Evolutionary conservation across 30 jellyfish, hydroid and myxozoan genomes (phyloP), one percentile per base, ranked within the genome.

Genomic region (Aurelia sp.): DNA sequence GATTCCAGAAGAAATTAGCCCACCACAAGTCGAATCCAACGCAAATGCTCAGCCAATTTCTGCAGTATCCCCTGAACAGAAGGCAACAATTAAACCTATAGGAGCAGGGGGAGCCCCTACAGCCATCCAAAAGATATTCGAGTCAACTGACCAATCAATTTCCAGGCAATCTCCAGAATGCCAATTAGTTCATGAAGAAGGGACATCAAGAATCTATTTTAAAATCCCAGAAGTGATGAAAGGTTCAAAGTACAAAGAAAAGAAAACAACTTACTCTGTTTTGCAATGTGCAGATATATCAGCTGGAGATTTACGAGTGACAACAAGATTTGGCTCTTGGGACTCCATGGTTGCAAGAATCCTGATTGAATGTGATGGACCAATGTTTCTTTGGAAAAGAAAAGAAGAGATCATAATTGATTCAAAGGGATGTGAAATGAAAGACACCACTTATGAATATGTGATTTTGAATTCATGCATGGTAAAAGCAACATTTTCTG

Each of bases 321-420:
- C 92, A 15, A 76, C 99, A 62, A 95, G 90, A 85, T 95, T 89
- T 76, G 99, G 99, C 17, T 75, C 97, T 12, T 95, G 99, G 99
- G 97, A 95, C 60, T 65, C 98, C 4, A 84, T 95, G 89, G 68
- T 83, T 48, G 78, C 97, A 27, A 93, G 98, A 15, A 70, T 95
- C 55, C 79, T 95, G 8, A 87, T 95, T 41, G 99, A 95, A 67
- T 85, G 97, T 78, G 88, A 88, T 41, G 89, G 81, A 21, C 99
- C 98, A 5, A 74, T 93, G 78, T 4, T 93, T 63, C 84, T 85
- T 16, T 93, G 98, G 98, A 84, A 60, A 44, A 51, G 67, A 75
- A 76, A 65, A 30, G 35, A 24, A 2, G 27, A 21, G 4, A 47
- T 5, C 60, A 72, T 18, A 18, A 50, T 27, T 8, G 67, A 83